Percentiles rank a stretch among this genome's conserved stretches.
Evolutionary conservation across 2,888 invertebrate genomes (phyloP).

Genomic region (Trypoxylon attenuatum): DNA sequence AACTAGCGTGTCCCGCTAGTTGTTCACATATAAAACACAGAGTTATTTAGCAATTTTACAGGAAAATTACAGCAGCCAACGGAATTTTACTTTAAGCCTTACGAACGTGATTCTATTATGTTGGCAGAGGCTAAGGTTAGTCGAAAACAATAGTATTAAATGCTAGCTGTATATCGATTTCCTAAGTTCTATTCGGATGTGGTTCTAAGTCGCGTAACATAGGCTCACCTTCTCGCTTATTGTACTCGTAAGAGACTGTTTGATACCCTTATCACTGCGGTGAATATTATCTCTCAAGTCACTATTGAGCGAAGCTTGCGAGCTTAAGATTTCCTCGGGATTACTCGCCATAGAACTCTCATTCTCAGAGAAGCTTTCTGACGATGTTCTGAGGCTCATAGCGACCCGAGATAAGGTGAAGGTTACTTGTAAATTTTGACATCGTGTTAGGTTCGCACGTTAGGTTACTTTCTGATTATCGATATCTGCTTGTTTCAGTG

Average conservation of each 20-base stretch:
- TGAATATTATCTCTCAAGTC: not conserved
- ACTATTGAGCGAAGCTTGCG: slow-evolving; percentile 14
- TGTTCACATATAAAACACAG: not conserved
- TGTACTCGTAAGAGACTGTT: slow-evolving; percentile 5
- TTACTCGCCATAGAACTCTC: not conserved
- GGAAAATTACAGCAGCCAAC: too few species aligned
- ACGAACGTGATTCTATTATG: too few species aligned
- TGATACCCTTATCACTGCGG: not conserved
- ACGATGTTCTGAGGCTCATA: slow-evolving; percentile 23
- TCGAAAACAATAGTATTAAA: too few species aligned
- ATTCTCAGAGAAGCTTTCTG: slow-evolving; percentile 8
- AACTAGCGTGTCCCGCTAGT: not conserved
- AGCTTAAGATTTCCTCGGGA: not conserved
- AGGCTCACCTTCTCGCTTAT: slow-evolving; percentile 36
- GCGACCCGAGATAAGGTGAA: too few species aligned
- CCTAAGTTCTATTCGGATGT: too few species aligned
- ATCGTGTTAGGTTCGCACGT: too few species aligned
- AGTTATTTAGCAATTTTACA: too few species aligned
- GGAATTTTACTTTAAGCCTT: too few species aligned
- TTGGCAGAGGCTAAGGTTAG: too few species aligned
- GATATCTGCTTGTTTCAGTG: too few species aligned
- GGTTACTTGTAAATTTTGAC: slow-evolving; percentile 40
- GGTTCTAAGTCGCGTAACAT: not conserved
- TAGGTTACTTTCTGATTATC: too few species aligned
- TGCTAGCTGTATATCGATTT: too few species aligned